Base-by-base conservation (phyloP, 1,140 invertebrate species). In the Sesamia nonagrioides region DNA sequence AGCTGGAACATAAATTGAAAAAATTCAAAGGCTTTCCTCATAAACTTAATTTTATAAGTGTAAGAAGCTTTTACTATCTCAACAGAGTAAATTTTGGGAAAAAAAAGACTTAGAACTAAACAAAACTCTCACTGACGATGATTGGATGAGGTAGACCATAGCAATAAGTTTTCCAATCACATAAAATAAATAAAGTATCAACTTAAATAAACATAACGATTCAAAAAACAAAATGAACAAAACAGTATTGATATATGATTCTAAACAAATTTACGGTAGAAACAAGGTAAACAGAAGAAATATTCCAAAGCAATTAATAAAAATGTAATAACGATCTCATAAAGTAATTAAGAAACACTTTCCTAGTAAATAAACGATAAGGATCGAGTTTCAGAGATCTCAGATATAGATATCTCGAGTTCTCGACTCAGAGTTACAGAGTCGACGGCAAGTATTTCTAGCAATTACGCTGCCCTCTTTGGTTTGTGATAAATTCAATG, bases 321-420 rank as follows among this genome's bases (percentile, higher is more conserved):
- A 71, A 71, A 1, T 52, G 48, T 54, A 71, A 54, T 71, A 71
- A 71, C 68, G 68, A 52, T 54, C 48, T 71, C 68, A 71, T 71
- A 71, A 71, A 71, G 48, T 37, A 54, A 52, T 71, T 71, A 54
- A 54, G 68, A 54, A 71, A 71, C 68, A 54, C 48, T 71, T 71
- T 71, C 48, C 21, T 71, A 71, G 68, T 52, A 71, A 71, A 71
- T 52, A 71, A 69, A 50, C 15, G 68, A 71, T 71, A 37, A 27
- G 15, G 68, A 71, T 71, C 68, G 18, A 71, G 68, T 71, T 71
- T 71, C 68, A 71, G 54, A 71, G 68, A 71, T 71, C 27, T 71
- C 45, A 7, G 68, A 71, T 71, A 54, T 54, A 71, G 68, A 71
- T 71, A 52, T 35, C 48, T 71, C 7, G 33, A 61, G 13, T 37